Evolutionary conservation across 1,140 invertebrate genomes (phyloP), one percentile per base, ranked within the genome.

Genomic region (Akabosia matsudoensis): DNA sequence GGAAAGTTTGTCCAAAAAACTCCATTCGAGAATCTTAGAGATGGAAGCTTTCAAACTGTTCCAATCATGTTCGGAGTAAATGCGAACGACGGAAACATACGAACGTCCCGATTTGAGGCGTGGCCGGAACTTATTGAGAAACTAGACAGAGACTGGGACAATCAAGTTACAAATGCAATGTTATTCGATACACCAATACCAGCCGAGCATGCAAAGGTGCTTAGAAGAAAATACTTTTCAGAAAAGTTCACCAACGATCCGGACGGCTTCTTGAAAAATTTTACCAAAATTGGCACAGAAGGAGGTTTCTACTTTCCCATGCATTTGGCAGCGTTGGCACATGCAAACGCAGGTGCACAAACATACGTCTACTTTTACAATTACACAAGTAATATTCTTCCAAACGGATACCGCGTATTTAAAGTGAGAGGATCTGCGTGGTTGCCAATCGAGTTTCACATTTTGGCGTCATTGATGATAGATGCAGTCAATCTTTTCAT

Each of bases 31-130:
- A 76, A 84, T 2, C 56, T 85, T 3, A 75, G 76, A 26, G 81
- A 80, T 26, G 84, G 86, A 70, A 83, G 84, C 52, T 86, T 86
- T 54, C 80, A 86, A 34, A 85, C 87, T 74, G 84, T 91, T 16
- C 90, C 90, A 0, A 83, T 88, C n/a, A 85, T 91, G 7, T 80
- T 87, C 22, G 91, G 91, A 0, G 87, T 88, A 45, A 90, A 86
- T 80, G 83, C 80, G n/a, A 82, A 84, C 14, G 91, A 92, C 85
- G 88, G 88, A 18, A 45, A 7, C 18, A 45, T 45, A 45, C 37
- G 37, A 7, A 45, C 37, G 18, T 7, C 37, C 7, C 7, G 37
- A 45, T 45, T 45, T 45, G 37, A 45, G 7, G 37, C 18, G 37
- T 10, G 7, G 37, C 37, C 37, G 37, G 37, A 45, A 45, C 7